Conservation (phyloP, 2,797 vertebrate species). For the Sebastes elongatus region DNA sequence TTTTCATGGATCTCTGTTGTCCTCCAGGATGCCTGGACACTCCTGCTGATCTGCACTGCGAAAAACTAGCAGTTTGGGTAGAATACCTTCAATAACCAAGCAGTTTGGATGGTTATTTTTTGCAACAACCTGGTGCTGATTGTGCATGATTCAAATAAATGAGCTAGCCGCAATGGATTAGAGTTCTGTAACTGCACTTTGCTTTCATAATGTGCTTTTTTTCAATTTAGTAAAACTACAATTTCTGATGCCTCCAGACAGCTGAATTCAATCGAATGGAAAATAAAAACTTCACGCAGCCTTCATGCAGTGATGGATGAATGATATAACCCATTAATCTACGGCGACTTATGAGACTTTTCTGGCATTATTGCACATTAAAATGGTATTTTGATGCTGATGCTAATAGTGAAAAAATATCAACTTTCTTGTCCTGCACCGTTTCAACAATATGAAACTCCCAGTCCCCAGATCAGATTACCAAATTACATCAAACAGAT, state of each 20-base stretch:
- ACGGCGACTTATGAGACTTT: background rate
- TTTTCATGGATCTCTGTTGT: conserved; percentile 18
- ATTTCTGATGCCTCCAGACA: background rate
- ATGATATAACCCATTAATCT: background rate
- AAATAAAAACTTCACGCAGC: background rate
- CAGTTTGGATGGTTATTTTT: background rate
- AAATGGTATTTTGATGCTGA: background rate
- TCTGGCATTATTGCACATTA: background rate
- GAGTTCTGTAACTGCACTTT: background rate
- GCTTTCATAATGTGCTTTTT: background rate
- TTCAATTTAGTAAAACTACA: background rate
- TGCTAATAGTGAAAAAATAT: background rate
- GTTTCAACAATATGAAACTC: background rate
- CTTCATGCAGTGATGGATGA: background rate
- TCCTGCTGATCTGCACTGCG: background rate
- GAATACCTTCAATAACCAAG: background rate
- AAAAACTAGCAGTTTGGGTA: background rate
- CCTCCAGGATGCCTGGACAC: conserved; percentile 1
- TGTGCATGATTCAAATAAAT: background rate
- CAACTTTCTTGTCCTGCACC: background rate
- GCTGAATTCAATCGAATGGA: background rate
- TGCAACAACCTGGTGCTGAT: background rate
- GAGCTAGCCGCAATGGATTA: background rate
- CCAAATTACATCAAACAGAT: background rate
- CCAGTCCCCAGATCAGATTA: background rate